Base-by-base conservation (phyloP, 2,888 invertebrate species). In the Lithosia quadra region DNA sequence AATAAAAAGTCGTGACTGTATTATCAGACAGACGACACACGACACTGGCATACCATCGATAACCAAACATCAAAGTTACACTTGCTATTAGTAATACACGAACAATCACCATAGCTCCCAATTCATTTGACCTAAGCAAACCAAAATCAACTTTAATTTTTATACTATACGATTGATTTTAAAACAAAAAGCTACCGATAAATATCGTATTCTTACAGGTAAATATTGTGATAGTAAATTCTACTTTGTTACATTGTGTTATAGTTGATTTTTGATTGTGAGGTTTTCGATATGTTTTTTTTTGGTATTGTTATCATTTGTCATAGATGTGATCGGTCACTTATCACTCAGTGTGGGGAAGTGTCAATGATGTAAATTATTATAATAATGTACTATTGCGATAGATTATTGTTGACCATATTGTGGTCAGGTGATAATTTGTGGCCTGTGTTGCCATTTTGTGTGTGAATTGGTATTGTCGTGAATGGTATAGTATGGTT, bases 1-100 rank as follows among this genome's bases (percentile, higher is more conserved):
- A n/a, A 74, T 67, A 65, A 68, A 66, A 76, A 79, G 75, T 88
- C 91, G 90, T 91, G 91, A 86, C 78, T 68, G 36, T 58, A 76
- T 75, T 82, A 87, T 88, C 75, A 85, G 83, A 85, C 81, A 84
- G 78, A 83, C 75, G 90, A 91, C 91, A 90, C 78, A 85, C 86
- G 90, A 89, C 90, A 89, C 67, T 86, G 79, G 72, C 82, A 77
- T 74, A 76, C 74, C 61, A 79, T 78, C 71, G 80, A 79, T 83
- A 83, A 78, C 80, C 72, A 68, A 75, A 76, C 58, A 70, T 71
- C 72, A 76, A 76, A 80, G 77, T 77, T 84, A 79, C 81, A 83
- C 79, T 82, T 80, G 28, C 58, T 69, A 83, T 91, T 90, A 87
- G 2, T 84, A 74, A 73, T 59, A 67, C 88, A 90, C 88, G 87